Conservation (phyloP, 2,888 invertebrate genomes). For the Frankliniella intonsa region DNA sequence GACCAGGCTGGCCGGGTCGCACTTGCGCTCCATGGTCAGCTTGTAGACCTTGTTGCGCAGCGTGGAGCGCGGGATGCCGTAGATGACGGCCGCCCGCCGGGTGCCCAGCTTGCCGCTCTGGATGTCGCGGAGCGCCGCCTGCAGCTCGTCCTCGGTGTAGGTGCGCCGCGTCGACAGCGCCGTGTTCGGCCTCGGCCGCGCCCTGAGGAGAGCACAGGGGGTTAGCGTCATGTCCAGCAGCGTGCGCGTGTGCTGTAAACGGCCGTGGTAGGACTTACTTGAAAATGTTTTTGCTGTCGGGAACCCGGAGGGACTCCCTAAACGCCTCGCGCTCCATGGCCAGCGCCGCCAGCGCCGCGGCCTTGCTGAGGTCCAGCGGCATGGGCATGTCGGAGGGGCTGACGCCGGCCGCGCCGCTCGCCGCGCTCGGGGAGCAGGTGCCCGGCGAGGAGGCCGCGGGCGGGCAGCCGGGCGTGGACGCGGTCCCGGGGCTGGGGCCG, state of each 20-base stretch:
- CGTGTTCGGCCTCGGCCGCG: slow-evolving; percentile 58
- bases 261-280: slow-evolving; percentile 55
- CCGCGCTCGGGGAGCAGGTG: neutral
- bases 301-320: slow-evolving; percentile 41
- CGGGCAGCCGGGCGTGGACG: slow-evolving; percentile 39
- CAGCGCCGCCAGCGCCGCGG: slow-evolving; percentile 27
- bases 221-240: neutral
- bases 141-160: slow-evolving; percentile 94
- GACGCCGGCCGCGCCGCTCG: slow-evolving; percentile 27
- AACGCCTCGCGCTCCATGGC: slow-evolving; percentile 6
- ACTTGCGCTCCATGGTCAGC: slow-evolving; percentile 65
- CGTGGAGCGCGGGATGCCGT: slow-evolving; percentile 94
- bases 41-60: slow-evolving; percentile 93
- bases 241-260: no score
- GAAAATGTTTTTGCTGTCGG: slow-evolving; percentile 54
- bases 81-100: slow-evolving; percentile 87
- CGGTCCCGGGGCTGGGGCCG: slow-evolving; percentile 38
- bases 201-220: slow-evolving; percentile 54
- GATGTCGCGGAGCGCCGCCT: slow-evolving; percentile 90
- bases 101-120: slow-evolving; percentile 90
- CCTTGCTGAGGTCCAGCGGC: slow-evolving; percentile 27
- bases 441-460: slow-evolving; percentile 34
- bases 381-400: slow-evolving; percentile 27
- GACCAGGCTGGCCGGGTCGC: slow-evolving; percentile 56
- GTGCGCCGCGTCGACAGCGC: slow-evolving; percentile 60